Percentiles rank a stretch among this genome's conserved stretches.
Evolutionary conservation across 2,797 vertebrate genomes (phyloP).

Genomic region (Molothrus ater): DNA sequence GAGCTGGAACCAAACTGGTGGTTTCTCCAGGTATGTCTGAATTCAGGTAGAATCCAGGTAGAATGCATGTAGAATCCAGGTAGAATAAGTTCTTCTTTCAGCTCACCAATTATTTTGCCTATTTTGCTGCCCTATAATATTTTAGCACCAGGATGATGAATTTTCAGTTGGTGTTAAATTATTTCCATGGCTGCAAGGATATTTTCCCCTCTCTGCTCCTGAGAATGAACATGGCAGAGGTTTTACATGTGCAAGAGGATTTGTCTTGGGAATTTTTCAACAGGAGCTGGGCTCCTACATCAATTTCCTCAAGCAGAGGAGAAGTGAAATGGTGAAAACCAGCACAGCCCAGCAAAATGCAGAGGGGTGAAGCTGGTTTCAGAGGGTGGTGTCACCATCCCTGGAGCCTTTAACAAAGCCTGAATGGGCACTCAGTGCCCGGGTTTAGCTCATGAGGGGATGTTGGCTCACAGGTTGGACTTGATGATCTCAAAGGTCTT

Average conservation of each 20-base stretch:
- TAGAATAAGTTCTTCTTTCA: background rate
- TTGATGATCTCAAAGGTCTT: background rate
- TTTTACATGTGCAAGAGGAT: too few relatives aligned
- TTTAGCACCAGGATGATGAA: background rate
- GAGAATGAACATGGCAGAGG: too few relatives aligned
- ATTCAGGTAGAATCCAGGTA: too few relatives aligned
- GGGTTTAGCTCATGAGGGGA: background rate
- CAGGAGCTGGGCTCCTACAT: background rate
- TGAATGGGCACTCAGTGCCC: fast-evolving
- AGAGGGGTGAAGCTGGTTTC: background rate
- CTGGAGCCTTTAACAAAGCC: background rate
- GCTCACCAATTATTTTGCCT: background rate
- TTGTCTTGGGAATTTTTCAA: too few relatives aligned
- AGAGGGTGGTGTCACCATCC: background rate
- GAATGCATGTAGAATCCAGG: too few relatives aligned
- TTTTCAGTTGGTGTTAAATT: background rate
- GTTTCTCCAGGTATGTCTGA: constrained; percentile 22
- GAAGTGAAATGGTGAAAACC: background rate
- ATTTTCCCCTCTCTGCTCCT: too few relatives aligned
- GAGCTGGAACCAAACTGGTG: background rate
- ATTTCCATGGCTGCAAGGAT: too few relatives aligned
- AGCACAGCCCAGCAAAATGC: background rate
- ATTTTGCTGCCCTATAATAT: background rate
- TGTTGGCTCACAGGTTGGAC: background rate
- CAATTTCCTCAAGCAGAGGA: background rate